Evolutionary conservation across 1,140 invertebrate species (phyloP).

Genomic region (Aculops lycopersici): DNA sequence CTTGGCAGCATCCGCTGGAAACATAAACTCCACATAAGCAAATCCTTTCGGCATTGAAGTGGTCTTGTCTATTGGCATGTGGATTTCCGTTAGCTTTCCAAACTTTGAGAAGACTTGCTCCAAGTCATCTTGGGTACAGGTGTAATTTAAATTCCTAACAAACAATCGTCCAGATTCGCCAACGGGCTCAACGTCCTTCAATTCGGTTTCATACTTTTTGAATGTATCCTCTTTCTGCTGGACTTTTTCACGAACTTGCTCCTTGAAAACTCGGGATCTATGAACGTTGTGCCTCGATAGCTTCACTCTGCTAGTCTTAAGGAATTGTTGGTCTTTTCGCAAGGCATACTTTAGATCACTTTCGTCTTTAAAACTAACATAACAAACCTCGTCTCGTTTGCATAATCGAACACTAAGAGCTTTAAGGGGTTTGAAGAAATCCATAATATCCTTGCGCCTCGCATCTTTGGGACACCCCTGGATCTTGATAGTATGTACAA

Average conservation of each 20-base stretch:
- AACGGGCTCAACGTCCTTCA: slow-evolving; percentile 19
- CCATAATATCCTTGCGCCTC: slow-evolving; percentile 30
- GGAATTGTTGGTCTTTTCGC: slow-evolving; percentile 50
- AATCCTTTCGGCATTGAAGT: slow-evolving; percentile 70
- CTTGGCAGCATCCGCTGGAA: slow-evolving; percentile 72
- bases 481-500: slow-evolving; percentile 18
- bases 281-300: slow-evolving; percentile 15
- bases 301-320: slow-evolving; percentile 17
- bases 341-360: slow-evolving; percentile 45
- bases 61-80: slow-evolving; percentile 50
- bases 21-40: slow-evolving; percentile 60
- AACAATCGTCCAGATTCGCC: slow-evolving; percentile 52
- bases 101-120: slow-evolving; percentile 48
- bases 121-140: slow-evolving; percentile 54
- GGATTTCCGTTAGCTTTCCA: slow-evolving; percentile 55
- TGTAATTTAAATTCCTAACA: slow-evolving; percentile 67
- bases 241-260: slow-evolving; percentile 12
- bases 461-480: slow-evolving; percentile 26
- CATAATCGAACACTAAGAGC: slow-evolving; percentile 37
- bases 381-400: slow-evolving; percentile 45
- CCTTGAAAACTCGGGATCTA: slow-evolving; percentile 1
- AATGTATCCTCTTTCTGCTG: slow-evolving; percentile 15
- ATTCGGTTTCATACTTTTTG: slow-evolving; percentile 19
- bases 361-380: slow-evolving; percentile 53
- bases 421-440: slow-evolving; percentile 47